A percentile compares a stretch with the other conserved stretches of the same genome.
These are phyloP conservation scores for Pocillopora verrucosa DNA, from an alignment of 64 coral and sea anemone species.

Conservation along the genomic window DNA sequence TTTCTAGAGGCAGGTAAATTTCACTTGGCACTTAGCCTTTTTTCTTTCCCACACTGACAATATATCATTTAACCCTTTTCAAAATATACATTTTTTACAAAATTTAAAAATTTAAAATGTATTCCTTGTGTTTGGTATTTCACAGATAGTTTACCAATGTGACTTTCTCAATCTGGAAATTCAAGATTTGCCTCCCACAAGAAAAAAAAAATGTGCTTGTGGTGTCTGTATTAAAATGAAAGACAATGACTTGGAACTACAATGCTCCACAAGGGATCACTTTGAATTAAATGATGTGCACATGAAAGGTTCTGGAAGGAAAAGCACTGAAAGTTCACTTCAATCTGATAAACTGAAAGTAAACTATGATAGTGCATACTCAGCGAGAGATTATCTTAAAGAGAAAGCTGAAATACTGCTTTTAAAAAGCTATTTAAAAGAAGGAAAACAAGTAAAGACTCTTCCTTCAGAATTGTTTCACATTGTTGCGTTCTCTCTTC, in stretches of 20 bases:
- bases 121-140: background rate
- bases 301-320: no score
- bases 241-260: background rate
- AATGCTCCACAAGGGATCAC: background rate
- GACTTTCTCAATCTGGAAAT: conserved; percentile 88
- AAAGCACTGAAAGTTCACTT: background rate
- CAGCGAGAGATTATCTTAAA: background rate
- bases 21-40: no score
- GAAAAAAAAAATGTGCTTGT: background rate
- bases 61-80: no score
- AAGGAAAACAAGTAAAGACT: conserved; percentile 5
- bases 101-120: background rate
- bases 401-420: background rate
- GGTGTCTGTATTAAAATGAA: background rate
- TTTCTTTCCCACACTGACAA: no score
- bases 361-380: background rate
- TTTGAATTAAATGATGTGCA: background rate
- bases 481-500: conserved; percentile 77
- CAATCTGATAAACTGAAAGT: background rate
- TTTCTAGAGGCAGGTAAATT: no score
- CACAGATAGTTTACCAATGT: conserved; percentile 88
- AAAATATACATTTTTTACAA: background rate
- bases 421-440: conserved; percentile 38
- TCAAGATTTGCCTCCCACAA: background rate
- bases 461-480: conserved; percentile 57